Evolutionary conservation across 37 sponge, comb jelly and placozoan genomes (phyloP).

Genomic region (Cladorhizidae sp.): DNA sequence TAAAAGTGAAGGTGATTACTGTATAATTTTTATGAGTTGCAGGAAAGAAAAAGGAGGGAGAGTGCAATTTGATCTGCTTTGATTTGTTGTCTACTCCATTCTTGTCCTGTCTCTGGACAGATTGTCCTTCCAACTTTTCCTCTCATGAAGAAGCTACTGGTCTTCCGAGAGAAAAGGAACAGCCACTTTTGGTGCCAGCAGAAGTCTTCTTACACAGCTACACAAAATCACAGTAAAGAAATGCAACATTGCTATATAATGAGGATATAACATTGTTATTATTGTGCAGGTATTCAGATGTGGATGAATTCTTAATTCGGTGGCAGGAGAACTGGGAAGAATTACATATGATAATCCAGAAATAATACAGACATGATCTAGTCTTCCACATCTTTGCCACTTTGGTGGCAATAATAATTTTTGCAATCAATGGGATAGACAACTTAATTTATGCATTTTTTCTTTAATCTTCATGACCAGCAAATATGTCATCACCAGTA

Average conservation of each 20-base stretch:
- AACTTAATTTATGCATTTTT: not conserved
- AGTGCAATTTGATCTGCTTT: not conserved
- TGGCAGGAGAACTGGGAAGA: slow-evolving; percentile 6
- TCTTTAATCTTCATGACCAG: slow-evolving; percentile 33
- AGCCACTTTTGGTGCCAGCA: not conserved
- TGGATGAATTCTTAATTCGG: not conserved
- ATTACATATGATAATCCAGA: not conserved
- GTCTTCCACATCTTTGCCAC: not conserved
- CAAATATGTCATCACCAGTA: slow-evolving; percentile 64
- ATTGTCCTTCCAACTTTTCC: not conserved
- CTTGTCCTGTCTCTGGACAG: not conserved
- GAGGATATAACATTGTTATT: not conserved
- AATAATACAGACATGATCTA: not conserved
- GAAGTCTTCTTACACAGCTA: not conserved
- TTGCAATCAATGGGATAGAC: not conserved
- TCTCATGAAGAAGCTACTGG: not conserved
- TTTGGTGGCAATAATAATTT: not conserved
- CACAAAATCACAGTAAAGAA: not conserved
- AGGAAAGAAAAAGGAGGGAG: not conserved
- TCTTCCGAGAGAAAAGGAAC: not conserved
- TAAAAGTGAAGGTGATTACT: not conserved
- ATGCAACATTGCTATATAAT: not conserved
- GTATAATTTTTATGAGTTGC: not conserved
- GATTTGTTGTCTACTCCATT: not conserved
- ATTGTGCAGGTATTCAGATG: slow-evolving; percentile 5